Base-by-base conservation (phyloP, 2,113 vertebrate species). In the Porphyrio hochstetteri region DNA sequence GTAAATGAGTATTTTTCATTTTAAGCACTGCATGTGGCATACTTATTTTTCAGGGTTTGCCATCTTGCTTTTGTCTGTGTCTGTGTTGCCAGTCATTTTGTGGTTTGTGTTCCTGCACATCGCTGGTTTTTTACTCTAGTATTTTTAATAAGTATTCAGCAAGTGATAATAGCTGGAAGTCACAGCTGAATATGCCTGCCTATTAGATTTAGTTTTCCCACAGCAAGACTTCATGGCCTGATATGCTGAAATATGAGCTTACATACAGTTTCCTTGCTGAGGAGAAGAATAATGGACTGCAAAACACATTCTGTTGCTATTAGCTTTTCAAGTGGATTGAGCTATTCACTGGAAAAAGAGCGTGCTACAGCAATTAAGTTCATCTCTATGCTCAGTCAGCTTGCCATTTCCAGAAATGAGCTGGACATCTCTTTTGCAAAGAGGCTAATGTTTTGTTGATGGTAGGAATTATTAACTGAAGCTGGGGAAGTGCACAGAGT, bases 301-400 rank as follows among this genome's bases (percentile, higher is more conserved):
- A 94, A 92, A 97, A 86, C 79, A 64, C 84, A 70, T 96, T 95
- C 82, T 77, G 84, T 79, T 96, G 82, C 90, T 94, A 78, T 97
- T 96, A 95, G 86, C 42, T 95, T 97, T 97, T 93, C 87, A 95
- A 96, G 78, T 91, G 92, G 83, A 90, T 97, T 94, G 96, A 96
- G 84, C 86, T 97, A 90, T 95, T 97, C 70, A 59, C 90, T 94
- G 87, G 91, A 90, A 89, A 94, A 90, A 89, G 71, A 71, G 75
- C 21, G 16, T 89, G 77, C 42, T 81, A 56, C 25, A 61, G 86
- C 93, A 95, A 95, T 97, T 97, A 97, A 88, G 60, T 90, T 94
- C 60, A 79, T 82, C 76, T 70, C 88, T 80, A 23, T 48, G 76
- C 93, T 96, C 90, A 63, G 56, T 25, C 9, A 13, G 75, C 74